phyloP scores from a whole-genome alignment of 92 coral and sea anemone genomes.

The Metridium senile region DNA sequence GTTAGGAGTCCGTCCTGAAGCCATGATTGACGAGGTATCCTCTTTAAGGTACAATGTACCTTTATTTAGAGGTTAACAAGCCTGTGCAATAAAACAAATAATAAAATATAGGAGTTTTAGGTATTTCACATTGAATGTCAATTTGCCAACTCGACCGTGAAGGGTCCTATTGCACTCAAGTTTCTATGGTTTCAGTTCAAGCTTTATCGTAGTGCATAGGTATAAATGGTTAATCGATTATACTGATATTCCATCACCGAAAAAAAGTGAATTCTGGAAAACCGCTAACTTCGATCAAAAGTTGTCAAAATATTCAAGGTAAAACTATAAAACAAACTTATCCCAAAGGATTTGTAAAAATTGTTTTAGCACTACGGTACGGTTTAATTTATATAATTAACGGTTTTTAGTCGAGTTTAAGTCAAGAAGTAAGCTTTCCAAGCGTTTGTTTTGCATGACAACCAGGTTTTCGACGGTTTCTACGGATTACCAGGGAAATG shows the following conservation, averaged over 20 bases:
- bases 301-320: conserved; percentile 10
- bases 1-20: conserved; percentile 80
- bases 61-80: conserved; percentile 3
- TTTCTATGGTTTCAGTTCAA: conserved; percentile 13
- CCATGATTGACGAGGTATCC: conserved; percentile 61
- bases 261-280: neutral
- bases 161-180: neutral
- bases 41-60: conserved; percentile 40
- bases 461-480: conserved; percentile 26
- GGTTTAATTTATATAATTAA: neutral
- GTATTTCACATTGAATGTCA: neutral
- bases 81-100: conserved; percentile 14
- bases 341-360: neutral
- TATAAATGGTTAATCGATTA: neutral
- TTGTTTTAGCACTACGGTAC: neutral
- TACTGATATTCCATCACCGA: neutral
- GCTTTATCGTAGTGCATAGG: neutral
- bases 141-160: conserved; percentile 8
- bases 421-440: conserved; percentile 2
- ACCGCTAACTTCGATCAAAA: conserved; percentile 1
- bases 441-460: conserved; percentile 35
- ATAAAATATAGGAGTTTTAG: neutral
- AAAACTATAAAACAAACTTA: neutral
- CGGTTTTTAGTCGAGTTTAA: neutral
- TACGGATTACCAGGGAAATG: conserved; percentile 38